Conservation (phyloP, 2,888 invertebrate species). For the Schizaphis graminum region DNA sequence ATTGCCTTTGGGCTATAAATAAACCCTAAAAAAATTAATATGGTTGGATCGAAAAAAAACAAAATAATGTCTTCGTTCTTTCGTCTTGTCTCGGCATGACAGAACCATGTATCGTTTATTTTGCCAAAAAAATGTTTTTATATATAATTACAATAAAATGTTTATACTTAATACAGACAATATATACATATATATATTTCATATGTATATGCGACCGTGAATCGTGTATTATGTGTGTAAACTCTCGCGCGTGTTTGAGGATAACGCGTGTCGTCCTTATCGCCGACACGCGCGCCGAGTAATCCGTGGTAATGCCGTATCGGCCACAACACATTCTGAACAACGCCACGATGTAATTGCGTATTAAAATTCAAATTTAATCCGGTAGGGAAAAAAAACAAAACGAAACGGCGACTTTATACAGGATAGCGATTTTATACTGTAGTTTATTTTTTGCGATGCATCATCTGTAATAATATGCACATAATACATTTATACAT, state of each 20-base stretch:
- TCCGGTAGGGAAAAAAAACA: background rate
- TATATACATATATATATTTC: background rate
- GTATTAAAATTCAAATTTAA: slow-evolving; percentile 53
- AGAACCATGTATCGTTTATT: background rate
- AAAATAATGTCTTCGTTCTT: background rate
- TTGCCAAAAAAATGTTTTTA: background rate
- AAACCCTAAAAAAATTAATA: background rate
- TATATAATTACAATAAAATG: background rate
- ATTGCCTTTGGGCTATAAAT: background rate
- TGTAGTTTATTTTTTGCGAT: background rate
- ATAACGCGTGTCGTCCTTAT: slow-evolving; percentile 46
- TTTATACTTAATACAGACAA: background rate
- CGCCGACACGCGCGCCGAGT: slow-evolving; percentile 27
- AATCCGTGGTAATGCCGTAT: slow-evolving; percentile 41
- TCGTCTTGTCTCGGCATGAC: background rate
- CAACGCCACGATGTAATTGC: slow-evolving; percentile 44
- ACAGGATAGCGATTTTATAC: background rate
- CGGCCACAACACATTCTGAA: slow-evolving; percentile 32
- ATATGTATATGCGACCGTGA: background rate
- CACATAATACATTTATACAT: background rate
- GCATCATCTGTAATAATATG: background rate
- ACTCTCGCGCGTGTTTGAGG: slow-evolving; percentile 2
- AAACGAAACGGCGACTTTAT: background rate
- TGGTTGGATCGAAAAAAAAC: background rate
- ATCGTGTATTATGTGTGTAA: background rate